Base-by-base conservation (phyloP, 1,140 invertebrate species). In the Drosophila saltans region DNA sequence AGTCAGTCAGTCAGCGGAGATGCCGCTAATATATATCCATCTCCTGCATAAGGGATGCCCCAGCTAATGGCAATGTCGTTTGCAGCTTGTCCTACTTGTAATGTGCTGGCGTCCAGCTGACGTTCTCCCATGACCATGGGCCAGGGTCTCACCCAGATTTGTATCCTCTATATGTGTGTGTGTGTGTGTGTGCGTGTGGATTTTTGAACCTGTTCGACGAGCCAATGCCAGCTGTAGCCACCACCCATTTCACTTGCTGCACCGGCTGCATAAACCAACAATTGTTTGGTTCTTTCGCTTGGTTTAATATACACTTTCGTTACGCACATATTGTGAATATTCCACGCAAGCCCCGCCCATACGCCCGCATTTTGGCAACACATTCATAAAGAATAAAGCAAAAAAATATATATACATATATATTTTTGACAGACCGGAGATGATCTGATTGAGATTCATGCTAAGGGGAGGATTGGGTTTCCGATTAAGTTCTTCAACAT, bases 241-340 rank as follows among this genome's bases (percentile, higher is more conserved):
- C 64, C 78, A 75, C 80, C 75, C 79, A 86, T 10, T 48, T 48
- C 45, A 52, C 45, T 52, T 52, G 45, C 74, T 85, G 84, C 90
- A 91, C 90, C 90, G 90, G 90, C 90, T 90, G 72, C 72, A 77
- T 82, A 91, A 91, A 91, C 85, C 90, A 91, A 91, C 90, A 91
- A 91, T 81, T 79, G 80, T 91, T 24, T 59, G 64, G 26, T 45
- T 41, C 5, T 45, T 48, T 33, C 30, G 64, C 69, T 66, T 66
- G 16, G 52, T 41, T 78, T 75, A 63, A 58, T 66, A 75, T 36
- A 45, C 2, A 65, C 67, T 52, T 86, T 86, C 81, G 83, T 58
- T 58, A 86, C 80, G 83, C 83, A 86, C 83, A 76, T 69, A 86
- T 86, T 81, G 83, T 84, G 72, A 70, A 86, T 86, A 86, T 86